phyloP scores from a whole-genome alignment of 2,888 invertebrate species.

The Rhogogaster chlorosoma region DNA sequence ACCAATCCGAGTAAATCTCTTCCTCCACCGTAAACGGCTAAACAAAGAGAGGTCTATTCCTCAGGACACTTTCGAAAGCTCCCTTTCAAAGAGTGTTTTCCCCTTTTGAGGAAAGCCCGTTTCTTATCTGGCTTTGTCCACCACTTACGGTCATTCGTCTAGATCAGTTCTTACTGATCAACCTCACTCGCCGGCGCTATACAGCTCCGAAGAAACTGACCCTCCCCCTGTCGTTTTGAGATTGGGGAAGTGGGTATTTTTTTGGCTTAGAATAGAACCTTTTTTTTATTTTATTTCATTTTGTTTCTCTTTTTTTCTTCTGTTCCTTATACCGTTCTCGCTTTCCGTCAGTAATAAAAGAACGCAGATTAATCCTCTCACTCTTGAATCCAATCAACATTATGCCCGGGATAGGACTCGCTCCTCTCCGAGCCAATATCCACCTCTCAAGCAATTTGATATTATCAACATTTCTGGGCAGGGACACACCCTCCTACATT shows the following conservation, averaged over 20 bases:
- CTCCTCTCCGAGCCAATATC: conserved; percentile 74
- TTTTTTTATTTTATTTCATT: too few species aligned
- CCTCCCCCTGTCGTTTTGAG: conserved; percentile 43
- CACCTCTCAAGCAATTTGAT: conserved; percentile 68
- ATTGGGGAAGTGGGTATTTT: background rate
- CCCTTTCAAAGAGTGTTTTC: conserved; percentile 21
- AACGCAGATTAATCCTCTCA: conserved; percentile 77
- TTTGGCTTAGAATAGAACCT: background rate
- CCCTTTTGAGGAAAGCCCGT: conserved; percentile 22
- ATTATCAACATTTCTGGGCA: conserved; percentile 73
- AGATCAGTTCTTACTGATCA: conserved; percentile 65
- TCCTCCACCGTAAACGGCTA: conserved; percentile 76
- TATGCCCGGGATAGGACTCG: conserved; percentile 75
- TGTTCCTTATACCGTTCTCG: background rate
- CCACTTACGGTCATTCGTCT: conserved; percentile 75
- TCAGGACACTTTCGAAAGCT: conserved; percentile 54
- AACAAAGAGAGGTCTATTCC: conserved; percentile 77
- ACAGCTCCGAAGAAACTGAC: conserved; percentile 32
- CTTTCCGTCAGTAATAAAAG: conserved; percentile 72
- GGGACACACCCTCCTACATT: conserved; percentile 50
- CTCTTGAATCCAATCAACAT: conserved; percentile 78
- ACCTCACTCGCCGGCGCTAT: conserved; percentile 50
- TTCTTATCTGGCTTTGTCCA: conserved; percentile 76
- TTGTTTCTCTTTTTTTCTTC: too few species aligned
- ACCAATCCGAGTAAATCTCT: conserved; percentile 77